Evolutionary conservation across 2,888 invertebrate species (phyloP), one percentile per base, ranked within the genome.

Genomic region (Apamea crenata): DNA sequence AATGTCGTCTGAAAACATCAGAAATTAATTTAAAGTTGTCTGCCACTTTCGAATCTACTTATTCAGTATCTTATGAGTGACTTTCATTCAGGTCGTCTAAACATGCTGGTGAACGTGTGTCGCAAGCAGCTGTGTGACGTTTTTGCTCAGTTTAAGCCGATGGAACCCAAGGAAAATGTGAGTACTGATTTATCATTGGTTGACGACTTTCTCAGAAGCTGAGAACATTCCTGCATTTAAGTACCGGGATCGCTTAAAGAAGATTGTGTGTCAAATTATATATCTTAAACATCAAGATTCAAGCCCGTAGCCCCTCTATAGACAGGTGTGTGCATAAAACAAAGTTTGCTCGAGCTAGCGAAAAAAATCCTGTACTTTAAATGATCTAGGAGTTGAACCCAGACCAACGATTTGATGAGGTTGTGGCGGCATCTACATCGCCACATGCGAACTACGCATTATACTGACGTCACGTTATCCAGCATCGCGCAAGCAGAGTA

Each of bases 81-180:
- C 73, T 69, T 72, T 47, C 14, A 16, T 74, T 16, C 73, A 96
- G 99, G 99, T 77, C 98, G 99, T 53, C 96, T 99, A 65, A 99
- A 99, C 93, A 98, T 99, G 87, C 93, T 99, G 91, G 98, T 99
- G 65, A 99, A 99, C 93, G 99, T 99, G 7, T 99, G 99, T 91
- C 98, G 99, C 47, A 99, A 99, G 94, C 99, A 99, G 79, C 94
- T 99, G 88, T 98, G 98, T 90, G 99, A 99, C 91, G 98, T 99
- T 90, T 99, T 99, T 93, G 98, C 99, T 1, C 99, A 99, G 94
- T 99, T 99, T 94, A 98, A 98, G 91, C 98, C 98, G 10, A 97
- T 99, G 91, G 98, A 99, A 91, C 97, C 98, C 0, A 98, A 98
- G 75, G 98, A 98, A 86, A 94, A 94, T 91, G 63, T 79, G 53